Base-by-base conservation (phyloP, 2,888 invertebrate species). In the Chirona hameri region DNA sequence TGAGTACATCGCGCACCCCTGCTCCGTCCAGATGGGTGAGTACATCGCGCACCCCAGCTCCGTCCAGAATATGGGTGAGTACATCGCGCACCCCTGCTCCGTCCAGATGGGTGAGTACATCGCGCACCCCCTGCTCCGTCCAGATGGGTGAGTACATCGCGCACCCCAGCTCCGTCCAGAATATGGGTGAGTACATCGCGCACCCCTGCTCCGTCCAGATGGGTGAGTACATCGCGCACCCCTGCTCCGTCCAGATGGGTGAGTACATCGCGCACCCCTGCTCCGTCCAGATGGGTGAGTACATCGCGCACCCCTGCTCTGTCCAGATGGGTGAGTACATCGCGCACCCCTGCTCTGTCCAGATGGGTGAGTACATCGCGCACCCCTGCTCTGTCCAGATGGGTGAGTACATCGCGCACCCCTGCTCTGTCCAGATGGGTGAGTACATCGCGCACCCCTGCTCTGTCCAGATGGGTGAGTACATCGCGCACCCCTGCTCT, bases 301-400 rank as follows among this genome's bases (percentile, higher is more conserved):
- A 52, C 52, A 52, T 18, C 24, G n/a, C 72, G 72, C 39, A 46
- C 24, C 29, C 72, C 31, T 72, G 72, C 21, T 15, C 46, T 2
- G 80, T 80, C n/a, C 29, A 81, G 81, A 48, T 57, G 55, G 52
- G 81, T 31, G 52, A 57, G 52, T 27, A 48, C 9, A 39, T 39
- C 39, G 29, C n/a, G 72, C 72, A 31, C 18, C n/a, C n/a, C 39
- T 39, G 39, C 39, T 39, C 39, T 7, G 39, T 5, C n/a, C 39
- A 39, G 39, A 39, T 39, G 39, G 39, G n/a, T n/a, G n/a, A n/a
- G 27, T 80, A 52, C 80, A 80, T 55, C 27, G 52, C 80, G 5
- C 80, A 55, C 55, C 80, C 80, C 29, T 80, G 80, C 39, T 18
- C 31, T n/a, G 81, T 81, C n/a, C 81, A 60, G 52, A 21, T 65